phyloP scores from a whole-genome alignment of 1,140 invertebrate genomes.

The Druon quercuslanigerum region DNA sequence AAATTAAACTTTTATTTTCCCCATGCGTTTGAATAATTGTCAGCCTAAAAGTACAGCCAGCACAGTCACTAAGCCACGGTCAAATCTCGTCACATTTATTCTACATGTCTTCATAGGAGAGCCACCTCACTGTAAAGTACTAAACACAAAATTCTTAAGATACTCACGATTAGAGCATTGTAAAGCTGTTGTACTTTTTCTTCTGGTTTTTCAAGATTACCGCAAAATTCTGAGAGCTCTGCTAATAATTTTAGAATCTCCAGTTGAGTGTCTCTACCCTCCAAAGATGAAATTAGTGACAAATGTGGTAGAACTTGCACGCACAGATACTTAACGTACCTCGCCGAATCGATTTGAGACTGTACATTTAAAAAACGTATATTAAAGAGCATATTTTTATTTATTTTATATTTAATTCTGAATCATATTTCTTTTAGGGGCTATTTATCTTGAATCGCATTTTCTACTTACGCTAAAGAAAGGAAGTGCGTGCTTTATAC shows the following conservation, averaged over 20 bases:
- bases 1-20: no score
- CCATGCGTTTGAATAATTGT: no score
- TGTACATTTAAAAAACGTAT: constrained; percentile 71
- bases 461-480: constrained; percentile 88
- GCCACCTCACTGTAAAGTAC: constrained; percentile 6
- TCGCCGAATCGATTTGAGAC: constrained; percentile 91
- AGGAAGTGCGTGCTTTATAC: constrained; percentile 88
- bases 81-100: no score
- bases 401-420: constrained; percentile 21
- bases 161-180: constrained; percentile 86
- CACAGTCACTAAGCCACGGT: no score
- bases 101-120: no score
- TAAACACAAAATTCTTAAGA: background rate
- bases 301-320: constrained; percentile 86
- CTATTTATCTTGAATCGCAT: constrained; percentile 24
- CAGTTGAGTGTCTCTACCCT: constrained; percentile 84
- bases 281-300: constrained; percentile 75
- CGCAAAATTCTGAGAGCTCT: constrained; percentile 87
- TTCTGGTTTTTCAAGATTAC: constrained; percentile 84
- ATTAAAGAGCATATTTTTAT: constrained; percentile 47
- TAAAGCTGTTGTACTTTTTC: constrained; percentile 86
- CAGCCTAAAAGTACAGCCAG: no score
- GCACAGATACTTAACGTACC: constrained; percentile 91
- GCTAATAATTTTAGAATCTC: constrained; percentile 92
- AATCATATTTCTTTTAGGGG: background rate